Evolutionary conservation across 2,888 invertebrate species (phyloP).

Genomic region (Hyles lineata): DNA sequence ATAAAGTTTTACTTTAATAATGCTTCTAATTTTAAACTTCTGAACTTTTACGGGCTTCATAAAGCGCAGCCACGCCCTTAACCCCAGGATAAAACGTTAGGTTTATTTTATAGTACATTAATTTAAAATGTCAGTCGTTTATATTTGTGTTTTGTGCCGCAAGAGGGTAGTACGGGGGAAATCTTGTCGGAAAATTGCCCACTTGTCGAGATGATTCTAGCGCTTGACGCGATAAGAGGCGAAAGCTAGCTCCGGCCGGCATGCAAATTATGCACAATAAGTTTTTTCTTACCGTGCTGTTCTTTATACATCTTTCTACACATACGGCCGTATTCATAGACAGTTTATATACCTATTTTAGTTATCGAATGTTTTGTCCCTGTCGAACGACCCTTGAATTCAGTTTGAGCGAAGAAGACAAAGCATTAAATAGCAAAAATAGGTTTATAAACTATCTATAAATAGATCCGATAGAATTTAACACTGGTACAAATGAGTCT

Average conservation of each 20-base stretch:
- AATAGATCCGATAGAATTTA: no score
- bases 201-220: constrained; percentile 10
- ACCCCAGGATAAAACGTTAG: neutral
- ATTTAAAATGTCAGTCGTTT: constrained; percentile 8
- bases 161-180: neutral
- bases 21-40: no score
- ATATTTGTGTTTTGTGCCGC: neutral
- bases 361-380: no score
- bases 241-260: neutral
- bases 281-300: neutral
- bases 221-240: constrained; percentile 15
- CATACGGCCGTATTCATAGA: no score
- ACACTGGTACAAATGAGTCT: no score
- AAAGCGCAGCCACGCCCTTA: neutral
- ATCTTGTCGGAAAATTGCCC: constrained; percentile 19
- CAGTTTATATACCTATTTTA: no score
- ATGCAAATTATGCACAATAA: constrained; percentile 1
- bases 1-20: no score
- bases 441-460: no score
- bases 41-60: no score
- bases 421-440: no score
- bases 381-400: no score
- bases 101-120: neutral
- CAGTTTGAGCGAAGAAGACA: no score
- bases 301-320: neutral